Percentiles rank a stretch among this genome's conserved stretches.
Conservation (phyloP, 1,140 invertebrate species). For the Hylyphantes graminicola region DNA sequence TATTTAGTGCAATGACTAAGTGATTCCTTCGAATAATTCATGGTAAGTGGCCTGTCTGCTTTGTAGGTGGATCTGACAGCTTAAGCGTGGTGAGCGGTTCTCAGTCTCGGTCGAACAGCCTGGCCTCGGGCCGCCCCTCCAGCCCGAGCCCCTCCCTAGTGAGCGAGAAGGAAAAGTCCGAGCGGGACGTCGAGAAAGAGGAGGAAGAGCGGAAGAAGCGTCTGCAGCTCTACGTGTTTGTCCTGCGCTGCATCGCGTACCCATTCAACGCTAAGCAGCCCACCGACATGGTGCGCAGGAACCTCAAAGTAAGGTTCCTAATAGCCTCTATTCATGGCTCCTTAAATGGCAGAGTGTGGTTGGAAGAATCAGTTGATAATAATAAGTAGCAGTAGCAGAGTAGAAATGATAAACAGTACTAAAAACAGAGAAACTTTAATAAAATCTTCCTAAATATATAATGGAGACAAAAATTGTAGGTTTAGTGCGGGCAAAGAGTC, state of each 20-base stretch:
- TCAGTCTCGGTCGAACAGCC: conserved; percentile 71
- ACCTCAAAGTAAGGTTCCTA: conserved; percentile 81
- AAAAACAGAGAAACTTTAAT: too few species aligned
- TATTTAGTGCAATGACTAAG: too few species aligned
- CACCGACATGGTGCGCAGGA: conserved; percentile 93
- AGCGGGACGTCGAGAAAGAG: conserved; percentile 61
- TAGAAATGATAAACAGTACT: too few species aligned
- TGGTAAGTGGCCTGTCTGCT: too few species aligned
- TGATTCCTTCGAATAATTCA: too few species aligned
- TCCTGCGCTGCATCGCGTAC: conserved; percentile 97
- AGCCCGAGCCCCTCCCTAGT: conserved; percentile 81
- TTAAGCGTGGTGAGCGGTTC: conserved; percentile 67
- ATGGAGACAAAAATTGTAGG: too few species aligned
- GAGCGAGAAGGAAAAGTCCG: conserved; percentile 61
- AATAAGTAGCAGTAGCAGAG: too few species aligned
- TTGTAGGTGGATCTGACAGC: conserved; percentile 68
- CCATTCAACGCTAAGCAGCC: conserved; percentile 99
- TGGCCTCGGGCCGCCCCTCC: conserved; percentile 82
- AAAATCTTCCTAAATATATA: too few species aligned
- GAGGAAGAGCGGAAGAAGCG: conserved; percentile 85
- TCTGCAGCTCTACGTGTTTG: conserved; percentile 98
- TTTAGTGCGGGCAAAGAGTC: too few species aligned
- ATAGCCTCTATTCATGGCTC: too few species aligned
- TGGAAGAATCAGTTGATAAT: too few species aligned
- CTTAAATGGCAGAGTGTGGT: too few species aligned